phyloP scores from a whole-genome alignment of 2,797 vertebrate genomes.

The Esox lucius region DNA sequence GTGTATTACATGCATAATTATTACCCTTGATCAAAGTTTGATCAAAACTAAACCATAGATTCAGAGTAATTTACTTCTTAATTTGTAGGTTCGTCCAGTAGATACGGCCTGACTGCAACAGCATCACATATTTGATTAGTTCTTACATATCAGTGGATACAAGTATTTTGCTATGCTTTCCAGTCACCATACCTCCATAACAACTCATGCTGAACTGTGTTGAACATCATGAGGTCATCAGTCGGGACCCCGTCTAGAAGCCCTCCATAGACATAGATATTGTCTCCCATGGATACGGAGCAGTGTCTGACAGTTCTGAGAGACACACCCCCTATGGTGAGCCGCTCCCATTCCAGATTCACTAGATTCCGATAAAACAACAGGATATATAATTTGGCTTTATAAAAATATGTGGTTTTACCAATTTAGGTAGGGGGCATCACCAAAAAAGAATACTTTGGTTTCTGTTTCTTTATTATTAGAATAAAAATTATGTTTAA shows the following conservation, averaged over 20 bases:
- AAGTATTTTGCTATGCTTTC: not conserved
- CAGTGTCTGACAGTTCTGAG: conserved; percentile 63
- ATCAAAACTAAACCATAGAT: not conserved
- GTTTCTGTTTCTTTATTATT: no score
- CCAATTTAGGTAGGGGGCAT: not conserved
- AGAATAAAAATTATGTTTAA: no score
- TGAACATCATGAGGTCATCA: conserved; percentile 75
- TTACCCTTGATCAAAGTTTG: not conserved
- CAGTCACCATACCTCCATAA: not conserved
- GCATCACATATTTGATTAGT: not conserved
- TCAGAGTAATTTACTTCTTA: not conserved
- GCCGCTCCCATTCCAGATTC: conserved; percentile 70
- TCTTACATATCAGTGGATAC: not conserved
- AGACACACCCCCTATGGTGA: conserved; percentile 53
- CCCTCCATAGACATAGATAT: conserved; percentile 76
- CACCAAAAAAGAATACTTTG: no score
- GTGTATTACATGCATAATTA: not conserved
- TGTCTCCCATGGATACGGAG: conserved; percentile 66
- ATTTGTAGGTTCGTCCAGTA: not conserved
- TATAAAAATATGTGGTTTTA: not conserved
- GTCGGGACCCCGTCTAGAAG: conserved; percentile 49
- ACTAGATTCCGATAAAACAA: conserved; percentile 45
- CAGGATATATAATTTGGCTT: not conserved
- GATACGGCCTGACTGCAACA: not conserved
- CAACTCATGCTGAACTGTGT: conserved; percentile 61